phyloP scores from a whole-genome alignment of 2,113 vertebrate species.

The Entelurus aequoreus region DNA sequence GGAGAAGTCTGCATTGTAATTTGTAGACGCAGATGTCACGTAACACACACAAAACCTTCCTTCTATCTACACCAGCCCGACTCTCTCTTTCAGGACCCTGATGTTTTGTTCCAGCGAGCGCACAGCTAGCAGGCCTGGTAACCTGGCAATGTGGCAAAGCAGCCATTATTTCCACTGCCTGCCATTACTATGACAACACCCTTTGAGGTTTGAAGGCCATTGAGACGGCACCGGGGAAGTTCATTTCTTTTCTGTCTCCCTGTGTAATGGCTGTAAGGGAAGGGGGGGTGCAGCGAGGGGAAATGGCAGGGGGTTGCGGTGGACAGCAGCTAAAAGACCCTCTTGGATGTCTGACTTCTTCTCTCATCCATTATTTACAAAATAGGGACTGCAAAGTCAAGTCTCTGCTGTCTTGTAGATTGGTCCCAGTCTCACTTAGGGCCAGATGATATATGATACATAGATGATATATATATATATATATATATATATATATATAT shows the following conservation, averaged over 20 bases:
- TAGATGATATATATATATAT: neutral
- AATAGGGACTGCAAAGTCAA: conserved; percentile 1
- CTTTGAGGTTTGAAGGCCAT: conserved; percentile 54
- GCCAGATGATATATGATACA: conserved; percentile 2
- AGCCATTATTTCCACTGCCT: conserved; percentile 58
- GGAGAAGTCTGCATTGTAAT: conserved; percentile 16
- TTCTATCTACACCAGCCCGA: neutral
- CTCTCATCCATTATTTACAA: conserved; percentile 13
- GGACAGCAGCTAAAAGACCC: conserved; percentile 17
- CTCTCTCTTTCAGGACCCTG: conserved; percentile 25
- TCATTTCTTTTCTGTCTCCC: conserved; percentile 54
- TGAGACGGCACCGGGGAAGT: conserved; percentile 50
- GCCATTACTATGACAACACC: conserved; percentile 68
- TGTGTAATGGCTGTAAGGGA: conserved; percentile 33
- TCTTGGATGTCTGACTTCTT: conserved; percentile 17
- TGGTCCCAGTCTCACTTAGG: neutral
- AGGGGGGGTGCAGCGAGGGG: neutral
- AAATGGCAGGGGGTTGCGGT: neutral
- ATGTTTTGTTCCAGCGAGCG: conserved; percentile 26
- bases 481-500: too few relatives aligned
- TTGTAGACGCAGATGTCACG: conserved; percentile 23
- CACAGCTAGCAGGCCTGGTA: conserved; percentile 35
- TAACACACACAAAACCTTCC: conserved; percentile 5
- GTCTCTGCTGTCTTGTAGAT: neutral
- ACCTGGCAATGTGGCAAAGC: conserved; percentile 55